Conservation (phyloP, 92 coral and sea anemone genomes). For the Paramuricea clavata region DNA sequence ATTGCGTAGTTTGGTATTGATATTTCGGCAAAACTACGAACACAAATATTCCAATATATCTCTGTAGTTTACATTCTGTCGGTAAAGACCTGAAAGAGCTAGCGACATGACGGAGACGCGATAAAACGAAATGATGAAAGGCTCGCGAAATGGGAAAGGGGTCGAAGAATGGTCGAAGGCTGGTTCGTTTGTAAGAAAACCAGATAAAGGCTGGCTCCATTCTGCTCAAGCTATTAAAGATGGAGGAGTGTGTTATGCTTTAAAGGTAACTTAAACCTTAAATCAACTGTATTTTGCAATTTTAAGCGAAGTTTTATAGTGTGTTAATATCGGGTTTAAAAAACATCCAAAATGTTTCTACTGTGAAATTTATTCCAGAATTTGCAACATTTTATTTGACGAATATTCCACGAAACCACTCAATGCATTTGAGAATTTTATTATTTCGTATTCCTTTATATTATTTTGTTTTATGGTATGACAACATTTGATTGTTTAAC, state of each 20-base stretch:
- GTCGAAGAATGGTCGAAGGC: constrained; percentile 94
- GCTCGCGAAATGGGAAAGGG: constrained; percentile 34
- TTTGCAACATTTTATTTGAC: neutral
- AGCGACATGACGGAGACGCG: neutral
- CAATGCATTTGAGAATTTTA: neutral
- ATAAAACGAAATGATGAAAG: neutral
- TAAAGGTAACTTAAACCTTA: constrained; percentile 66
- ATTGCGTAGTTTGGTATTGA: neutral
- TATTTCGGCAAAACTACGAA: neutral
- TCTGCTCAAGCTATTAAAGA: constrained; percentile 88
- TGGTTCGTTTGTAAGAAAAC: constrained; percentile 93
- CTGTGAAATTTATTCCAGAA: neutral
- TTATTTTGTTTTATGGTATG: neutral
- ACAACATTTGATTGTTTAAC: neutral
- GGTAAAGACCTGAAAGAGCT: neutral
- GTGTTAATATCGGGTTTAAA: neutral
- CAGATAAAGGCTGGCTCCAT: constrained; percentile 95
- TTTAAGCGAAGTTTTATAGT: neutral
- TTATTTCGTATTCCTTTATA: neutral
- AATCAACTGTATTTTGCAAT: neutral
- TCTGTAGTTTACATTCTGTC: neutral
- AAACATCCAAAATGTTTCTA: neutral
- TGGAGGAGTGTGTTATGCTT: constrained; percentile 98
- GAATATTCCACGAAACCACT: neutral
- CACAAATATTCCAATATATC: neutral